Percentiles rank a stretch among this genome's conserved stretches.
phyloP scores from a whole-genome alignment of 2,797 vertebrate genomes.

The Helarctos malayanus region DNA sequence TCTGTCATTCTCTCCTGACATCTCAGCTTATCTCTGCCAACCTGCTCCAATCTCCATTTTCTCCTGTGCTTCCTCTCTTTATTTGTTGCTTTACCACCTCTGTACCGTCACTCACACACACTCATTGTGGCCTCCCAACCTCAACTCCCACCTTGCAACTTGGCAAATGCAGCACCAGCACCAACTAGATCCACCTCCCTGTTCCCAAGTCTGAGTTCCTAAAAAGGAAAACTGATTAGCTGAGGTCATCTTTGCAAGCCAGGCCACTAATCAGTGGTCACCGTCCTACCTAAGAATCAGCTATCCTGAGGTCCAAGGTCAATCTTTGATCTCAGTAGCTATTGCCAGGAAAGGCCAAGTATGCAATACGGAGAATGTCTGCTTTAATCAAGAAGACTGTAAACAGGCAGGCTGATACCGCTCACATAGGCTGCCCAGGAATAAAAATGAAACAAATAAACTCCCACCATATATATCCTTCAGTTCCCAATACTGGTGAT shows the following conservation, averaged over 20 bases:
- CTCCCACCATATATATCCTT: neutral
- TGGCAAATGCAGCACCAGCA: neutral
- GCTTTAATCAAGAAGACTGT: neutral
- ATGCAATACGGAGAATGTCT: neutral
- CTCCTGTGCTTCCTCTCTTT: neutral
- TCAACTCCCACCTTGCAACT: neutral
- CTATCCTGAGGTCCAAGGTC: neutral
- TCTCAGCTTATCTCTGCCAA: neutral
- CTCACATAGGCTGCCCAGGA: neutral
- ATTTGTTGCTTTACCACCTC: neutral
- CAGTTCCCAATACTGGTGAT: neutral
- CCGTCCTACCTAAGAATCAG: neutral
- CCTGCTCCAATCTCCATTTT: neutral
- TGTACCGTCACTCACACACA: neutral
- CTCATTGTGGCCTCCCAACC: neutral
- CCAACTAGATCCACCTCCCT: neutral
- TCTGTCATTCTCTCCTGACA: fast-evolving
- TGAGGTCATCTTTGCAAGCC: neutral
- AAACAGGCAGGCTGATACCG: neutral
- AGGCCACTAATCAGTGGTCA: neutral
- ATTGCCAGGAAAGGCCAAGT: neutral
- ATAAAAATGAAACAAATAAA: neutral
- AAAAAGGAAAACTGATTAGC: neutral
- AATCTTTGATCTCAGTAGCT: neutral
- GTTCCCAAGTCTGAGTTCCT: neutral